Base-by-base conservation (phyloP, 2,888 invertebrate species). In the Caenorhabditis plicata region DNA sequence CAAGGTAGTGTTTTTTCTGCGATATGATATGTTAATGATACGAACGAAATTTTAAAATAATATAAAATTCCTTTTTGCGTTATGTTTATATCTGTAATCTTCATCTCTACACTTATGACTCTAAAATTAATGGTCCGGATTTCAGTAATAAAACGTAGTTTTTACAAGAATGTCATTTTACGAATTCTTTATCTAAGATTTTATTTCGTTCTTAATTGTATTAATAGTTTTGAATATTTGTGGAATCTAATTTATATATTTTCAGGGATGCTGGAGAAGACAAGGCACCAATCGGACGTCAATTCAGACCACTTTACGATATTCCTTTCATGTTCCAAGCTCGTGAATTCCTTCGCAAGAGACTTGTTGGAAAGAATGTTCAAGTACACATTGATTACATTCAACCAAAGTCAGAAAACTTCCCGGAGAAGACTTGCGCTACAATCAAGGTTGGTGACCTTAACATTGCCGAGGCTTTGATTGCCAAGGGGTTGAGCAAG, bases 271-370 rank as follows among this genome's bases (percentile, higher is more conserved):
- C 60, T 2, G 67, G 64, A 27, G 68, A 54, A 4, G 64, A 57
- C 15, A 52, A 57, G 29, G 60, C 68, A 23, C 32, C 65, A 3
- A 49, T 61, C 9, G 71, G 68, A 15, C 65, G 77, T 5, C 75
- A 75, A 43, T 78, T 78, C 73, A 64, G 92, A 75, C 92, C 95
- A 0, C 86, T 98, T 0, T 99, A 96, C 82, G 98, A 99, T 81
- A 90, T 96, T 80, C 98, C 98, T 1, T 93, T 90, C 87, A 91
- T 98, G 92, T 95, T 90, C 82, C 98, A 99, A 83, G 94, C 95
- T 0, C 87, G 98, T 46, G 98, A 99, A 84, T 96, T 90, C 81
- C 85, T 99, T 31, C 87, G 98, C 36, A 95, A 94, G 81, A 92
- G 93, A 81, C 85, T 98, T 13, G 88, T 98, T 77, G 92, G 94